phyloP scores from a whole-genome alignment of 1,140 invertebrate genomes.

The Drosophila paulistorum region DNA sequence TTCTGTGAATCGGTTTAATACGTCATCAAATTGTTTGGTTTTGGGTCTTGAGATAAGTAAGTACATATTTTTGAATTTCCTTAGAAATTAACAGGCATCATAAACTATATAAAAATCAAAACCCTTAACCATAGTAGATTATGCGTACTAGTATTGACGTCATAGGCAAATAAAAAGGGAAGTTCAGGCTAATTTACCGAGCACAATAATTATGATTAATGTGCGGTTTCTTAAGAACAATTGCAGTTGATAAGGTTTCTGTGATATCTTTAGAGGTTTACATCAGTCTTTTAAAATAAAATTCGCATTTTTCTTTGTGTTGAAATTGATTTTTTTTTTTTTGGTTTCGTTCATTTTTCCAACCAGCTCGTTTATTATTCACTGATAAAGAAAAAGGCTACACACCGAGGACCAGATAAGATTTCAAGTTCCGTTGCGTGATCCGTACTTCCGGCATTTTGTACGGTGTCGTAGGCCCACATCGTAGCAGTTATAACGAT shows the following conservation, averaged over 20 bases:
- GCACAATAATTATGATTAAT: conserved; percentile 57
- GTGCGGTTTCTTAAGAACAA: conserved; percentile 49
- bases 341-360: background rate
- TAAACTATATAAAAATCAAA: background rate
- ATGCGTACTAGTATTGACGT: background rate
- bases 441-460: conserved; percentile 61
- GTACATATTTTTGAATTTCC: background rate
- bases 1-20: background rate
- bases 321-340: conserved; percentile 18
- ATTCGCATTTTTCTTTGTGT: conserved; percentile 25
- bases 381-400: conserved; percentile 32
- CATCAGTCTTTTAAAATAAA: conserved; percentile 73
- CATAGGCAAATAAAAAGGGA: conserved; percentile 22
- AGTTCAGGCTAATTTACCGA: conserved; percentile 18
- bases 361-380: background rate
- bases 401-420: conserved; percentile 46
- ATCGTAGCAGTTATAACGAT: conserved; percentile 33
- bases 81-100: background rate
- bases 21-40: background rate
- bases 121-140: background rate
- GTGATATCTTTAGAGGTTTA: conserved; percentile 43
- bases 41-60: background rate
- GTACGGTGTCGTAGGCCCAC: conserved; percentile 61
- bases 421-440: conserved; percentile 49
- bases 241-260: conserved; percentile 42